Evolutionary conservation across 1,140 invertebrate genomes (phyloP), one percentile per base, ranked within the genome.

Genomic region (Spodoptera frugiperda): DNA sequence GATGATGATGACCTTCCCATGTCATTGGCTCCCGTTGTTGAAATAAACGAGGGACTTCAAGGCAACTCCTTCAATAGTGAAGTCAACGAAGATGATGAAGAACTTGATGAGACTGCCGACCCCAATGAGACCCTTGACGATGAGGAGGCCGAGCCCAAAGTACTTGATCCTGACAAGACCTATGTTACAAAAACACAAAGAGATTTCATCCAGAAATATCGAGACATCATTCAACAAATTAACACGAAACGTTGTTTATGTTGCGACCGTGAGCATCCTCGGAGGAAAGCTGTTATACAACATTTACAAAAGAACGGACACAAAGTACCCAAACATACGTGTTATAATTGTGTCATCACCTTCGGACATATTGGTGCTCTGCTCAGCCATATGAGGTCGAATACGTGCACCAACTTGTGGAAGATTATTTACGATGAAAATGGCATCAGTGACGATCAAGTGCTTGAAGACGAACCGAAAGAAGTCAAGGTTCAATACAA

Each of bases 261-360:
- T 76, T 94, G 94, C 75, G 88, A 94, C 48, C 90, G 87, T 76
- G 89, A 91, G 81, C 89, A 94, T 82, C 93, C 94, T 0, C 85
- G 93, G 0, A 86, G 94, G 74, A 94, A 94, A 79, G 93, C 93
- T 0, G 94, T 94, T 21, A 94, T 94, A 78, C 93, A 94, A 72
- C 94, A 94, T 78, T 84, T 94, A 51, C 94, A 94, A 79, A 94
- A 94, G 82, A 94, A 94, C 83, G 94, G 94, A 6, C 90, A 92
- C 51, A 94, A 93, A 77, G 92, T 94, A 15, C 94, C 94, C 14
- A 94, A 94, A 73, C 95, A 95, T 78, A 95, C 95, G 1, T 95
- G 95, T 76, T 95, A 95, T 74, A 95, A 95, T 85, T 95, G 95
- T 81, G 94, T 95, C 39, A 90, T 95, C 6, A 95, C 95, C 0